phyloP scores from a whole-genome alignment of 2,797 vertebrate species.

The Capromys pilorides region DNA sequence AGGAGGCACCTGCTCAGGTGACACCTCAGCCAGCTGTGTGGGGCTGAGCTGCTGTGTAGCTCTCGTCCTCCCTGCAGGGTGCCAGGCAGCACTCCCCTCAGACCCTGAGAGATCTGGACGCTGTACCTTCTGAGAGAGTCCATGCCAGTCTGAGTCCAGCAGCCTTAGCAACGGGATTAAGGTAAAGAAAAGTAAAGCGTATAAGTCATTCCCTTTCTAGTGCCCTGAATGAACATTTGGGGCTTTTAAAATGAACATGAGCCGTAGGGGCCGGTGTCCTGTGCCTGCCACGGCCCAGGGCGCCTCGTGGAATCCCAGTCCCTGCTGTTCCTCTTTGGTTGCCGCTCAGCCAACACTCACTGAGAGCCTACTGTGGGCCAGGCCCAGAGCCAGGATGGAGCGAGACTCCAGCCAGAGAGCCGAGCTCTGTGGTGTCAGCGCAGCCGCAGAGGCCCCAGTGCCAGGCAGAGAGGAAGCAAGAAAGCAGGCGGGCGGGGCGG shows the following conservation, averaged over 20 bases:
- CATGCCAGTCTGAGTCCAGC: constrained; percentile 48
- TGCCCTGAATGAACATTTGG: constrained; percentile 71
- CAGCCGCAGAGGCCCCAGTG: constrained; percentile 67
- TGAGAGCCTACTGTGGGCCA: constrained; percentile 77
- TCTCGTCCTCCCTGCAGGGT: background rate
- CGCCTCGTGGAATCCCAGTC: constrained; percentile 55
- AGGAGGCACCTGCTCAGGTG: background rate
- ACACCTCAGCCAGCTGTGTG: too few species aligned
- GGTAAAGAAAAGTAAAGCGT: constrained; percentile 75
- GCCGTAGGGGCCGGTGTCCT: constrained; percentile 63
- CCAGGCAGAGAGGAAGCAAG: constrained; percentile 55
- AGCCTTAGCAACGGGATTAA: constrained; percentile 74
- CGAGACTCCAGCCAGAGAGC: constrained; percentile 71
- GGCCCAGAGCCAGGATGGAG: constrained; percentile 71
- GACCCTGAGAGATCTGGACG: background rate
- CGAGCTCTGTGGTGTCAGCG: constrained; percentile 56
- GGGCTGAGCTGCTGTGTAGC: background rate
- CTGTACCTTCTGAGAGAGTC: constrained; percentile 37
- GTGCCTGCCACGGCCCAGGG: constrained; percentile 51
- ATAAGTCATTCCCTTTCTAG: constrained; percentile 76
- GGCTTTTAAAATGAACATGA: constrained; percentile 78
- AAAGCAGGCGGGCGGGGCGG: background rate
- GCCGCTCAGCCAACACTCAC: constrained; percentile 70
- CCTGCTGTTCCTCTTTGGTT: constrained; percentile 23
- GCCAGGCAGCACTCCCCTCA: background rate